A percentile compares a stretch with the other conserved stretches of the same genome.
These are phyloP conservation scores for Tinea trinotella DNA, from an alignment of 2,888 invertebrate species.

Conservation along the genomic window DNA sequence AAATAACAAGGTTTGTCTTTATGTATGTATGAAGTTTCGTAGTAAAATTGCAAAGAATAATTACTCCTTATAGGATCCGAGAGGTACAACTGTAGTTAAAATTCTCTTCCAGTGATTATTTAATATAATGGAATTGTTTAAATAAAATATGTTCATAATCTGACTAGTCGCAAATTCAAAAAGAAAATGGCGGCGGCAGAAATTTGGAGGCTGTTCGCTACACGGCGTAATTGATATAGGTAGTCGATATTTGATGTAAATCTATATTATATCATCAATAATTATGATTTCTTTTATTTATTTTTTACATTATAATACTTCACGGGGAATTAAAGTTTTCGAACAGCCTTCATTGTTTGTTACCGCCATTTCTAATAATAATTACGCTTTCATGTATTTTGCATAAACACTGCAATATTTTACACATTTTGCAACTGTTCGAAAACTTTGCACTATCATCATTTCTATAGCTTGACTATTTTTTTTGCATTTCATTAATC, in stretches of 20 bases:
- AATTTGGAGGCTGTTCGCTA: constrained; percentile 72
- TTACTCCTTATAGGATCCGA: no score
- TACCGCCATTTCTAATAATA: constrained; percentile 58
- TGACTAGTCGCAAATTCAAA: constrained; percentile 11
- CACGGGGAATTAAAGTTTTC: constrained; percentile 71
- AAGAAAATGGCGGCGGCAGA: constrained; percentile 66
- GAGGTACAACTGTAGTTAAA: no score
- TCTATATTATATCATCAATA: constrained; percentile 38
- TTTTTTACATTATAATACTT: constrained; percentile 40
- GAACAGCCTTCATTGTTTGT: constrained; percentile 76
- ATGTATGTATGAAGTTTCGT: no score
- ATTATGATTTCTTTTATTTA: constrained; percentile 37
- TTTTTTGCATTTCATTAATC: constrained; percentile 22
- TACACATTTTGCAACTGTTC: constrained; percentile 60
- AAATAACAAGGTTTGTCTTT: no score
- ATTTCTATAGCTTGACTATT: constrained; percentile 31
- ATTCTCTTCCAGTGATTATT: not conserved
- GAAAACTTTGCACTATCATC: constrained; percentile 69
- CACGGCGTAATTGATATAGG: constrained; percentile 20
- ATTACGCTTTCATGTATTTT: constrained; percentile 46
- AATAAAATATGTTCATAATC: constrained; percentile 7
- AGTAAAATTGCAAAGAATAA: no score
- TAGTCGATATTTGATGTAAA: not conserved
- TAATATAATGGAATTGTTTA: not conserved
- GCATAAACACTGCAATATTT: constrained; percentile 22